Base-by-base conservation (phyloP, 2,888 invertebrate genomes). In the Cephus pygmeus region DNA sequence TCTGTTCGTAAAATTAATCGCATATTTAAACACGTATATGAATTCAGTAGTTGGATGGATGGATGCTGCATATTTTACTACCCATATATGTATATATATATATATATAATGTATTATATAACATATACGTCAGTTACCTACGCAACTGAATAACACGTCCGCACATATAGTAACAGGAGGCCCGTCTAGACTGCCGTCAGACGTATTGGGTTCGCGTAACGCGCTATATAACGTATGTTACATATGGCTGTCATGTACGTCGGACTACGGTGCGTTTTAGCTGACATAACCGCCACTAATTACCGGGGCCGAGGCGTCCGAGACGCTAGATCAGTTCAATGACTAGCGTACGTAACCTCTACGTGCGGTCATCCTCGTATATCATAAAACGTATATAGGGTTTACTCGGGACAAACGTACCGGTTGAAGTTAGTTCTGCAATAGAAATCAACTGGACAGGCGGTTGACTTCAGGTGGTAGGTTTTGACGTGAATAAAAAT, bases 141-240 rank as follows among this genome's bases (percentile, higher is more conserved):
- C 56, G 56, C 23, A 56, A 56, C 56, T 31, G 79, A 73, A 34
- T 78, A 78, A 76, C 79, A 73, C 80, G 83, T 78, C 78, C 80
- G 80, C 80, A 78, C 78, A 69, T 74, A 77, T 76, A 73, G 73
- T 79, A 75, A 73, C 84, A 81, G 83, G 81, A 83, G 82, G 79
- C 85, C 88, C 87, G 89, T 89, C 89, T 89, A 89, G 89, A 89
- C 89, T 83, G 89, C 88, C 88, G 89, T 89, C 89, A 89, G 89
- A 89, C 89, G 88, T 88, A 88, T 88, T 88, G 89, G 88, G 88
- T 86, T 87, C 88, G 87, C 88, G 87, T 89, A 87, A 88, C 87
- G 84, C 83, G 84, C 85, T 83, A 85, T 84, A 85, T 85, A 85
- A 82, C 83, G 84, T 79, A 84, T 84, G 83, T 86, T 86, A 84